Conservation (phyloP, 2,797 vertebrate genomes). For the Trematomus bernacchii region DNA sequence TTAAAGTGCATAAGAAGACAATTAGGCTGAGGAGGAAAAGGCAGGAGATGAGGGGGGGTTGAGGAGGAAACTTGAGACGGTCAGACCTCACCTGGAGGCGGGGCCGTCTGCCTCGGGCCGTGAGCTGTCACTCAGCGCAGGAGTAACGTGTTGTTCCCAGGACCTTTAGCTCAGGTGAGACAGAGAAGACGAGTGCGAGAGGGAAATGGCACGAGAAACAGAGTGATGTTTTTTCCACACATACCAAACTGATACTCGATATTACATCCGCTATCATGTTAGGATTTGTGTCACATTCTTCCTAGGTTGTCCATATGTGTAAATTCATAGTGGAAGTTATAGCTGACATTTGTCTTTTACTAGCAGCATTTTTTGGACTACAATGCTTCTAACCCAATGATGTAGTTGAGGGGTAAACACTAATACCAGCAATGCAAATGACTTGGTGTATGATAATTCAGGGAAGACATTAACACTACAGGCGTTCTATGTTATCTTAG, state of each 20-base stretch:
- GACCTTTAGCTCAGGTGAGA: slow-evolving; percentile 79
- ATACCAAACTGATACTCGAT: slow-evolving; percentile 35
- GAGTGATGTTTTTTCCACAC: slow-evolving; percentile 51
- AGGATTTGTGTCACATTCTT: slow-evolving; percentile 28
- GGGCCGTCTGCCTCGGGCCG: slow-evolving; percentile 69
- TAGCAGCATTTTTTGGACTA: background rate
- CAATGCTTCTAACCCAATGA: background rate
- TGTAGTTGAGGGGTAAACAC: background rate
- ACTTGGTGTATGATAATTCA: background rate
- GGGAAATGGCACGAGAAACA: slow-evolving; percentile 40
- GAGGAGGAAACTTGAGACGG: slow-evolving; percentile 63
- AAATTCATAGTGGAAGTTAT: background rate
- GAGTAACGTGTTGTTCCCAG: slow-evolving; percentile 75
- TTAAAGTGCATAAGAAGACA: slow-evolving; percentile 39
- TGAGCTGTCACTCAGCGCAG: slow-evolving; percentile 75
- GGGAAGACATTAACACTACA: background rate
- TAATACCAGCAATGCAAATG: background rate
- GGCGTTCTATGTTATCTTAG: background rate
- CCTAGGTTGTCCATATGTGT: background rate
- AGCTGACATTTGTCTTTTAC: background rate
- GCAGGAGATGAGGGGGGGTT: slow-evolving; percentile 41
- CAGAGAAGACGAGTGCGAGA: slow-evolving; percentile 43
- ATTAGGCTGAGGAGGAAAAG: slow-evolving; percentile 35
- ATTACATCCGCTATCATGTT: slow-evolving; percentile 34
- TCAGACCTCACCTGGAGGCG: slow-evolving; percentile 78